Evolutionary conservation across 2,797 vertebrate species (phyloP).

Genomic region (Pangasius djambal): DNA sequence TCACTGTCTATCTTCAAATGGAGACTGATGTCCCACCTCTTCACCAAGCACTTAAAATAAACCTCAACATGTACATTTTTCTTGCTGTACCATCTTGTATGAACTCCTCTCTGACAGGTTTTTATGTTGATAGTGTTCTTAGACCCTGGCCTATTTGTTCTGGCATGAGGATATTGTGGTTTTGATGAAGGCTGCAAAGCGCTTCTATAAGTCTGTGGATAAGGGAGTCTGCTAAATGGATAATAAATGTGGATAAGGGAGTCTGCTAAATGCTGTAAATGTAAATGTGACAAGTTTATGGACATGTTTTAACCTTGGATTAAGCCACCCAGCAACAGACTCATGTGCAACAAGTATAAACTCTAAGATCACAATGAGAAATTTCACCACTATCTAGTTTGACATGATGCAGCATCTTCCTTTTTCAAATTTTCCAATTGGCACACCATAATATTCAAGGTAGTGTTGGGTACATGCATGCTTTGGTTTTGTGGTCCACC

Average conservation of each 20-base stretch:
- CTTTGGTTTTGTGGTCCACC: not conserved
- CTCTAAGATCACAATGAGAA: not conserved
- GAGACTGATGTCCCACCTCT: not conserved
- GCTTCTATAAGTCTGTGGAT: not conserved
- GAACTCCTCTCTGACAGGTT: not conserved
- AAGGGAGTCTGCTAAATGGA: not conserved
- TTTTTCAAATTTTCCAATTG: not conserved
- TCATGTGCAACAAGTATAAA: not conserved
- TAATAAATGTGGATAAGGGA: not conserved
- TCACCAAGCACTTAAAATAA: conserved; percentile 14
- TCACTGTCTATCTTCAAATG: not conserved
- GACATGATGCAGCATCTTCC: not conserved
- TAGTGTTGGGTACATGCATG: not conserved
- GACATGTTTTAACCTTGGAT: not conserved
- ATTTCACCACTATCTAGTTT: not conserved
- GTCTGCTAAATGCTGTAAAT: not conserved
- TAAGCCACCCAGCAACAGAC: not conserved
- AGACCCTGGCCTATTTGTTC: not conserved
- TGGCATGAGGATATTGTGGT: not conserved
- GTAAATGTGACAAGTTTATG: not conserved
- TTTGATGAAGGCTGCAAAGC: not conserved
- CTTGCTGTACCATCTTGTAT: not conserved
- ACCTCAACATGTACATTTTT: not conserved
- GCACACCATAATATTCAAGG: not conserved
- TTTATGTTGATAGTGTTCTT: not conserved